A percentile compares a stretch with the other conserved stretches of the same genome.
These are phyloP conservation scores for Scaptodrosophila latifasciaeformis DNA, from an alignment of 2,888 invertebrate genomes.

Conservation along the genomic window DNA sequence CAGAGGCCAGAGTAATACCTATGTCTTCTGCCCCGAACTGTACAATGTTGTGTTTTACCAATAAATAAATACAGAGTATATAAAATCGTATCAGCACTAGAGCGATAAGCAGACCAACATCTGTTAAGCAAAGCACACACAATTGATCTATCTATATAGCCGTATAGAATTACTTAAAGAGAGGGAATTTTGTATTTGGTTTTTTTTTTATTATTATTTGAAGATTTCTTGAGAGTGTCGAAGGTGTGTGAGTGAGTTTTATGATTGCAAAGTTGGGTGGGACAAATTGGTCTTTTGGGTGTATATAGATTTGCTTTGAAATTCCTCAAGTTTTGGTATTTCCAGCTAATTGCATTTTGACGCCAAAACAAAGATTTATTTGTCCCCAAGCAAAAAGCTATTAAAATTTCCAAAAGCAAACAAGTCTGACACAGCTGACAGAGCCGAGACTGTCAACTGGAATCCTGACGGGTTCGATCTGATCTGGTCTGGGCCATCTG, in stretches of 20 bases:
- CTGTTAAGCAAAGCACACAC: conserved; percentile 40
- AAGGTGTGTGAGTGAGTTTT: conserved; percentile 17
- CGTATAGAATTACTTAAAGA: conserved; percentile 13
- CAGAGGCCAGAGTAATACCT: too few species aligned
- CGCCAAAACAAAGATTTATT: conserved; percentile 43
- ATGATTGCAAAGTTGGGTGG: too few species aligned
- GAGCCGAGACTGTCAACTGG: background rate
- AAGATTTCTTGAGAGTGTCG: too few species aligned
- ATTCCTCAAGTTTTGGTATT: conserved; percentile 28
- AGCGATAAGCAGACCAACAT: conserved; percentile 49
- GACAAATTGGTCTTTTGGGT: too few species aligned
- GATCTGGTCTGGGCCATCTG: too few species aligned
- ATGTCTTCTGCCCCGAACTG: too few species aligned
- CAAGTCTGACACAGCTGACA: too few species aligned
- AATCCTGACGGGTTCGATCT: too few species aligned
- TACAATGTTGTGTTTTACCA: conserved; percentile 10
- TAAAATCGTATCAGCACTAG: conserved; percentile 41
- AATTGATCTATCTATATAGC: conserved; percentile 47
- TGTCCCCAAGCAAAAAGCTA: conserved; percentile 8
- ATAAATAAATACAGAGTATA: conserved; percentile 23
- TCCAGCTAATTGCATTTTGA: conserved; percentile 53
- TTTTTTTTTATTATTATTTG: conserved; percentile 27
- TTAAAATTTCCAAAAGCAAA: too few species aligned
- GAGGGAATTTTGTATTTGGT: background rate
- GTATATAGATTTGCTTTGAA: too few species aligned